These are phyloP conservation scores for Callocephalon fimbriatum DNA, from an alignment of 2,113 vertebrate genomes.

Conservation along the genomic window DNA sequence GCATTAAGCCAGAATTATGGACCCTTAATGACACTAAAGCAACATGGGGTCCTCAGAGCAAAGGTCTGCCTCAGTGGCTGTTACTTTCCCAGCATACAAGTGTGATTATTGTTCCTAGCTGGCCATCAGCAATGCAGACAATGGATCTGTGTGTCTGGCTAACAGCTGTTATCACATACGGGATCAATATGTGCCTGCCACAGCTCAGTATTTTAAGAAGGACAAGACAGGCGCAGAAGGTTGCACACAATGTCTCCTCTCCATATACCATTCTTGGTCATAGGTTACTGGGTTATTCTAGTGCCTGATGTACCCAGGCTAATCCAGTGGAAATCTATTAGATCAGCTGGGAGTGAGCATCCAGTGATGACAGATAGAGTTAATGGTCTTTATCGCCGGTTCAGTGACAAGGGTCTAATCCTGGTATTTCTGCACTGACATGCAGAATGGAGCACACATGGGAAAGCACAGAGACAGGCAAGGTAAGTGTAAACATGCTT, in stretches of 20 bases:
- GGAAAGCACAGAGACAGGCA: neutral
- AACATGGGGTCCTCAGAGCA: neutral
- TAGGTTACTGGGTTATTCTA: slow-evolving; percentile 3
- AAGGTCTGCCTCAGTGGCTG: neutral
- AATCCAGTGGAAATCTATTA: slow-evolving; percentile 40
- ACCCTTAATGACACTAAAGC: neutral
- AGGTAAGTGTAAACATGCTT: neutral
- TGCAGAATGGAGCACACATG: neutral
- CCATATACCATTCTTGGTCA: neutral
- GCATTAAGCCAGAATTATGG: neutral
- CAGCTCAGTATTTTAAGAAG: neutral
- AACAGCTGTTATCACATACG: neutral
- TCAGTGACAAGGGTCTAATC: slow-evolving; percentile 7
- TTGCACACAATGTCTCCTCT: neutral
- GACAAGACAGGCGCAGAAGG: neutral
- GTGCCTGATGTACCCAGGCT: neutral
- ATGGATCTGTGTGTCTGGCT: neutral
- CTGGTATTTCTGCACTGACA: neutral
- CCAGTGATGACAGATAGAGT: slow-evolving; percentile 21
- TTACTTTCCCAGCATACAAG: neutral
- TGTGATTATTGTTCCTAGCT: neutral
- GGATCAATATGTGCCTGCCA: neutral
- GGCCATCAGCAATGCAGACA: neutral
- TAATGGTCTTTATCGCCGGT: neutral
- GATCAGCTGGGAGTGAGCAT: slow-evolving; percentile 23